Evolutionary conservation across 2,797 vertebrate genomes (phyloP).

Genomic region (Salarias fasciatus): DNA sequence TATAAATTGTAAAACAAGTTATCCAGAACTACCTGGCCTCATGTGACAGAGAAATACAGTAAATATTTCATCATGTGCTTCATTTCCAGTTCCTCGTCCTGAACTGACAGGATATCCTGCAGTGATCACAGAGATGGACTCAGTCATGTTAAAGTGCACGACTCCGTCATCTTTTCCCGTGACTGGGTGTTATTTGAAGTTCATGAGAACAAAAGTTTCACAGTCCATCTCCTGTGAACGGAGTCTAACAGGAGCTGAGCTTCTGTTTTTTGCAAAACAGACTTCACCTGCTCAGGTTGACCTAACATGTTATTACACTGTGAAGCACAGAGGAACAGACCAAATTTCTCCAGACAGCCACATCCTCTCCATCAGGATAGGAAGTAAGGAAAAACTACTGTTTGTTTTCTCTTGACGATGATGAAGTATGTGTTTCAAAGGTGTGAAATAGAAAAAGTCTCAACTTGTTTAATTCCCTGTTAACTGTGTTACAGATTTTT

Average conservation of each 20-base stretch:
- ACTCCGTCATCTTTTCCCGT: conserved; percentile 16
- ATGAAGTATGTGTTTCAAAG: too few species aligned
- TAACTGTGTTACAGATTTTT: too few species aligned
- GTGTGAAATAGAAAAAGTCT: too few species aligned
- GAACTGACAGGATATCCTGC: background rate
- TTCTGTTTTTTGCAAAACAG: conserved; percentile 13
- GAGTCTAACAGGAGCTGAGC: conserved; percentile 34
- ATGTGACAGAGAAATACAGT: too few species aligned
- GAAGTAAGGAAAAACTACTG: conserved; percentile 11
- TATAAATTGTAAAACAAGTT: too few species aligned
- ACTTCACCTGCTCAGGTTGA: conserved; percentile 22
- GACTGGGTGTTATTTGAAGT: conserved; percentile 35
- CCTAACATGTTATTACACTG: conserved; percentile 34
- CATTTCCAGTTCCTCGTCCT: background rate
- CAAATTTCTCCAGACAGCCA: background rate
- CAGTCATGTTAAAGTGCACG: conserved; percentile 51
- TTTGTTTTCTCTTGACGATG: too few species aligned
- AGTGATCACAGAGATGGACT: conserved; percentile 22
- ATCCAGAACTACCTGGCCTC: too few species aligned
- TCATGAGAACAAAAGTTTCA: fast-evolving
- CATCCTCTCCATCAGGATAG: conserved; percentile 3
- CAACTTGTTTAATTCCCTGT: too few species aligned
- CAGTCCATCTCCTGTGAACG: background rate
- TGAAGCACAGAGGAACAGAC: background rate
- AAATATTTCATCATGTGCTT: too few species aligned